Conservation (phyloP, 2,797 vertebrate species). For the Bradypus variegatus region DNA sequence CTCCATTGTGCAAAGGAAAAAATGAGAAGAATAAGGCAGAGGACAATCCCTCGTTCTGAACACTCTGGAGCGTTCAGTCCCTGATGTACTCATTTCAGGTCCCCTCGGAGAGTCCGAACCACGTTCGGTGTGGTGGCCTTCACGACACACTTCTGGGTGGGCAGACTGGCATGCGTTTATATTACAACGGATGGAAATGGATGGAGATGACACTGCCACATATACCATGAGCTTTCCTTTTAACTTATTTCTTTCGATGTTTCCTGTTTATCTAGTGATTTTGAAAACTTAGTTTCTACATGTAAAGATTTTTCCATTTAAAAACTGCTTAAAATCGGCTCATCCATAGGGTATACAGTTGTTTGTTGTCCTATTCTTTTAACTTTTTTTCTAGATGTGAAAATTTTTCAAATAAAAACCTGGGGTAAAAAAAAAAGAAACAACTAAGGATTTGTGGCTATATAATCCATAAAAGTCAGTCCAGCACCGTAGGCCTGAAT, state of each 20-base stretch:
- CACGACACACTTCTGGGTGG: not conserved
- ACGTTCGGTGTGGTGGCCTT: not conserved
- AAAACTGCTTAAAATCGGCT: not conserved
- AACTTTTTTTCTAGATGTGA: not conserved
- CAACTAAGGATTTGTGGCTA: not conserved
- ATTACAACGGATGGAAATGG: too few relatives aligned
- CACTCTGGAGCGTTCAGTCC: not conserved
- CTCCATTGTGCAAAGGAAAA: not conserved
- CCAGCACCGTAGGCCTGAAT: not conserved
- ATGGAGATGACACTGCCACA: not conserved
- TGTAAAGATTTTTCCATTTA: not conserved
- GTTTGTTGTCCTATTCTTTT: not conserved
- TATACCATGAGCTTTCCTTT: not conserved
- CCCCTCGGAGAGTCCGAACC: not conserved
- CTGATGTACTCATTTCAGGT: fast-evolving
- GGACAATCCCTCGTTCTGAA: not conserved
- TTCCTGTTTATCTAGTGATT: not conserved
- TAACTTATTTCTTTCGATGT: not conserved
- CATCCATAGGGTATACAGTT: not conserved
- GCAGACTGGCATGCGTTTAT: not conserved
- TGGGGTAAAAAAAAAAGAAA: not conserved
- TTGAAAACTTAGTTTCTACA: not conserved
- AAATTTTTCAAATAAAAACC: not conserved
- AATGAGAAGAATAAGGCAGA: not conserved
- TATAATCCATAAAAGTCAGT: not conserved